Base-by-base conservation (phyloP, 2,113 vertebrate species). In the Stegastes partitus region DNA sequence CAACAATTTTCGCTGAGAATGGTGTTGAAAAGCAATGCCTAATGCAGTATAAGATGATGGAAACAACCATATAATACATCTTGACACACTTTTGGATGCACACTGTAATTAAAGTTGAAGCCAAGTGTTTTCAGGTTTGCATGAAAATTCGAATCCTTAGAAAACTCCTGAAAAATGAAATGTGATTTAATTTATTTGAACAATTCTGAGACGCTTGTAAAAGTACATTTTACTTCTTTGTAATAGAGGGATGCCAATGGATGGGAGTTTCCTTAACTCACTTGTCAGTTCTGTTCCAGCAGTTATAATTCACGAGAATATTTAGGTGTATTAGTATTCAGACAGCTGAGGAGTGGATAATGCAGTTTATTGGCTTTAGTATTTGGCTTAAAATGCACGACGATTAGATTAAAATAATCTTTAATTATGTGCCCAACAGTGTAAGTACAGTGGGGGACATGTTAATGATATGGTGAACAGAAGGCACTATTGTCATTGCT, bases 381-480 rank as follows among this genome's bases (percentile, higher is more conserved):
- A 59, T 68, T 53, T 23, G 21, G 16, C 55, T 77, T 89, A 34
- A 87, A 82, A 69, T 81, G 70, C 64, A 57, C 67, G 37, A 71
- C 44, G 56, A 89, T 87, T 83, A 81, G 83, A 86, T 89, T 89
- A 74, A 87, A 90, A 89, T 85, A 79, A 82, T 87, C 77, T 82
- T 84, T 86, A 87, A 91, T 87, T 79, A 87, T 77, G 73, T 45
- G 56, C 37, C 61, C 73, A 82, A 68, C 64, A 18, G 50, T 72
- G 75, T 79, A 74, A 81, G 74, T 89, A 88, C 78, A 89, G 74
- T 85, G 84, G 68, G 84, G 68, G 82, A 82, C 68, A 71, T 81
- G 80, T 79, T 88, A 93, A 90, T 92, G 80, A 90, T 83, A 85
- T 11, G 77, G 81, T 69, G 84, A 85, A 87, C 90, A 89, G 82